These are phyloP conservation scores for Pocillopora damicornis DNA, from an alignment of 64 coral and sea anemone genomes.

Conservation along the genomic window DNA sequence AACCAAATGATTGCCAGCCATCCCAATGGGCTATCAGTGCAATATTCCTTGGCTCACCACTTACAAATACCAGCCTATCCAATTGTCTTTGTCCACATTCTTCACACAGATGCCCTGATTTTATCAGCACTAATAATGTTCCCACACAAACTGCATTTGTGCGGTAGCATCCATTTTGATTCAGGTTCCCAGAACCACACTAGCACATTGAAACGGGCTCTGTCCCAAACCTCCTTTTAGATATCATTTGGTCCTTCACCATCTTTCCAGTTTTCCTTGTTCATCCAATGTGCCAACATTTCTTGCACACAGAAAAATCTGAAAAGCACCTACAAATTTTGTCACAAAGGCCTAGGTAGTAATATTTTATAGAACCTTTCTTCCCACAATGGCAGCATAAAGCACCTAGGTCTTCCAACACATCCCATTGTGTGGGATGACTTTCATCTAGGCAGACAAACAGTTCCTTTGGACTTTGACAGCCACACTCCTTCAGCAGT, in stretches of 20 bases:
- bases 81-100: constrained; percentile 8
- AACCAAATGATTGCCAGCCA: not conserved
- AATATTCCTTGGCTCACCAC: constrained; percentile 36
- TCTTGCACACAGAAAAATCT: constrained; percentile 27
- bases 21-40: constrained; percentile 44
- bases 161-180: not conserved
- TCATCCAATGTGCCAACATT: constrained; percentile 20
- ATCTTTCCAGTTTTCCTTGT: constrained; percentile 43
- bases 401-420: constrained; percentile 14
- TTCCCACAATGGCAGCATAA: constrained; percentile 38
- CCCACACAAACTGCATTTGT: not conserved
- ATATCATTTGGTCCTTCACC: not conserved
- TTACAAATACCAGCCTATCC: not conserved
- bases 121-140: not conserved
- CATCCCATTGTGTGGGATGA: not conserved
- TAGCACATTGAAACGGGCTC: not conserved
- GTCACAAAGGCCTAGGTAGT: constrained; percentile 36
- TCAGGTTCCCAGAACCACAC: constrained; percentile 43
- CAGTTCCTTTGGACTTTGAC: not conserved
- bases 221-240: constrained; percentile 22
- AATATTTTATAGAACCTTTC: constrained; percentile 30
- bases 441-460: not conserved
- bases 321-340: constrained; percentile 28
- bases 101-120: not conserved
- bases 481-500: not conserved